Conservation (phyloP, 2,113 vertebrate species). For the Varanus salvator region DNA sequence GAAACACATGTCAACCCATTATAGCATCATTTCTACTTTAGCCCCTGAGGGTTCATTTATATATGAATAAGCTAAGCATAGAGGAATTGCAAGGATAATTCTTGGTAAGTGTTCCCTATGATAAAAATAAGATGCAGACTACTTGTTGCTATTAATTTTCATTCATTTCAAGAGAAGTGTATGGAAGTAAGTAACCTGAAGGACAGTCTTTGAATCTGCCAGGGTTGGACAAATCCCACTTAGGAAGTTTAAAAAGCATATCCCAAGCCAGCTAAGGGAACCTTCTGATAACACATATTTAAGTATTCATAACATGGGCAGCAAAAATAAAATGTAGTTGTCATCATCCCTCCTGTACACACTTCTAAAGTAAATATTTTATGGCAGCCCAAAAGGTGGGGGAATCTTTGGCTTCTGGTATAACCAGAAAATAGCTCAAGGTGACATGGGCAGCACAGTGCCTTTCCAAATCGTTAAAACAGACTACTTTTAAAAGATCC, state of each 20-base stretch:
- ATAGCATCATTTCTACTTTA: neutral
- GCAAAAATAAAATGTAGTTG: constrained; percentile 11
- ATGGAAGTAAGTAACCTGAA: neutral
- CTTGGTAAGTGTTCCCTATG: neutral
- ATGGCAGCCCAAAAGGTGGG: neutral
- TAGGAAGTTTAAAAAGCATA: constrained; percentile 17
- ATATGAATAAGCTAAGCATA: neutral
- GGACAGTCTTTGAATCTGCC: neutral
- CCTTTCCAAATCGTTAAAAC: neutral
- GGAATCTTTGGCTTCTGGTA: neutral
- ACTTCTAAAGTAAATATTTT: constrained; percentile 14
- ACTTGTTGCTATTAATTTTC: constrained; percentile 26
- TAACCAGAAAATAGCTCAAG: neutral
- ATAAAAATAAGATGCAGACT: neutral
- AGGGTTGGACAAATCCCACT: neutral
- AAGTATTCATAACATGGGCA: constrained; percentile 28
- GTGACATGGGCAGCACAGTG: neutral
- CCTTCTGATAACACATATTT: neutral
- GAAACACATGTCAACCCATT: neutral
- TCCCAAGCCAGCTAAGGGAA: neutral
- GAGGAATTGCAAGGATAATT: neutral
- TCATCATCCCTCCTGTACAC: neutral
- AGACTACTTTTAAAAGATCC: neutral
- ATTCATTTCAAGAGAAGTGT: neutral
- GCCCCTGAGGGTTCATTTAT: neutral